Conservation (phyloP, 2,888 invertebrate species). For the Sicus ferrugineus region DNA sequence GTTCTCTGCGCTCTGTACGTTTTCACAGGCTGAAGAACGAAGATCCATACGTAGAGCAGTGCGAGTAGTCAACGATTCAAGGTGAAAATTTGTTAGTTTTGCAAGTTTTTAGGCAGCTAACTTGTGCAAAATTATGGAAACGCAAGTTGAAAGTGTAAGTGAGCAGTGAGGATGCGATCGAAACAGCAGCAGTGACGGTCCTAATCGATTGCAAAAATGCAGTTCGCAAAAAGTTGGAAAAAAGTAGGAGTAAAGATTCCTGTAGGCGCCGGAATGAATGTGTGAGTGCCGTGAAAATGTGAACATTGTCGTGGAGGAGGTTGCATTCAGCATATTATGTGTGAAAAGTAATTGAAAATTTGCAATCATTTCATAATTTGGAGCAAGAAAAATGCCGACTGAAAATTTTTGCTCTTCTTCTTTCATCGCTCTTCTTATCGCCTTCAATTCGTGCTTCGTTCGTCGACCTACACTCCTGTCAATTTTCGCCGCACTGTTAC, state of each 20-base stretch:
- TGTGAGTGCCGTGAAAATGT: slow-evolving; percentile 5
- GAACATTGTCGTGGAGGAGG: slow-evolving; percentile 23
- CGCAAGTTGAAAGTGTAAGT: neutral
- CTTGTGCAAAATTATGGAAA: slow-evolving; percentile 16
- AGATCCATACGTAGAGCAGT: slow-evolving; percentile 39
- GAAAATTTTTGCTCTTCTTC: neutral
- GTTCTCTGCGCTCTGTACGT: slow-evolving; percentile 18
- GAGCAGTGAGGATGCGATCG: neutral
- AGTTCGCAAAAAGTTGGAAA: no score
- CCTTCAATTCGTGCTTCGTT: slow-evolving; percentile 29
- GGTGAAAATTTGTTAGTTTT: slow-evolving; percentile 38
- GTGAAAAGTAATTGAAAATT: slow-evolving; percentile 1
- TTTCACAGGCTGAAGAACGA: slow-evolving; percentile 43
- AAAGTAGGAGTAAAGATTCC: neutral
- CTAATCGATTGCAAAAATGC: no score
- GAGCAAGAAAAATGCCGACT: slow-evolving; percentile 6
- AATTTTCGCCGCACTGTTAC: slow-evolving; percentile 9
- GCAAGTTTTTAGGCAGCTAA: slow-evolving; percentile 8
- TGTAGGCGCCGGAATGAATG: neutral
- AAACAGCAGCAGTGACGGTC: neutral
- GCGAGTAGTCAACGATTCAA: slow-evolving; percentile 44
- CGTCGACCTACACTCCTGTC: slow-evolving; percentile 24
- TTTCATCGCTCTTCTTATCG: slow-evolving; percentile 21
- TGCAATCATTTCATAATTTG: slow-evolving; percentile 26
- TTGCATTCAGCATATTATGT: neutral